Conservation (phyloP, 2,797 vertebrate species). For the Chrosomus eos region DNA sequence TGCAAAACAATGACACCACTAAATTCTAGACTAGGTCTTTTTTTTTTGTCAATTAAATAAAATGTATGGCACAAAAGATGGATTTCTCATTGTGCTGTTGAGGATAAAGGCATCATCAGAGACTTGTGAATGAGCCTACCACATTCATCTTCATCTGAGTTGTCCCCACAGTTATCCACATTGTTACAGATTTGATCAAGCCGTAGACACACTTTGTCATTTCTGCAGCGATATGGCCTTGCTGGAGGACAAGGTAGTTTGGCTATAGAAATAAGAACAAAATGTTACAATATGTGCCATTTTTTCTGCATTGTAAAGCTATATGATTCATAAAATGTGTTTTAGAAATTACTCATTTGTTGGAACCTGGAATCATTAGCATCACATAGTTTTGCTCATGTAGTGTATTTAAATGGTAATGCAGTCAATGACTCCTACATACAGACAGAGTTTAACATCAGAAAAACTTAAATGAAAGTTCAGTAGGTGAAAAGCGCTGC, state of each 20-base stretch:
- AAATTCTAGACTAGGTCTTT: background rate
- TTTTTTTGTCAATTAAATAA: conserved; percentile 28
- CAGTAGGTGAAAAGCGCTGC: background rate
- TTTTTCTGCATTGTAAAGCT: background rate
- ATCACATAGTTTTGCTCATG: background rate
- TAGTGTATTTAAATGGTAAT: conserved; percentile 1
- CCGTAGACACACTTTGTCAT: conserved; percentile 91
- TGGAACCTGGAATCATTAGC: background rate
- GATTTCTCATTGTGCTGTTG: conserved; percentile 28
- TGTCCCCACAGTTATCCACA: conserved; percentile 94
- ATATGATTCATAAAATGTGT: background rate
- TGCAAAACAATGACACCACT: conserved; percentile 7
- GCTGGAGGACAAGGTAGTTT: conserved; percentile 91
- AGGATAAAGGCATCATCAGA: conserved; percentile 29
- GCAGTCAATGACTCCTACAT: background rate
- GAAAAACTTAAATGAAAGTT: background rate
- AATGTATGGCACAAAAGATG: conserved; percentile 6
- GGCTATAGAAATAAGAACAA: conserved; percentile 69
- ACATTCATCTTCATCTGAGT: conserved; percentile 94
- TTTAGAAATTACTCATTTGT: background rate
- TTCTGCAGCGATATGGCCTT: conserved; percentile 89
- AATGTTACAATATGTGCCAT: background rate
- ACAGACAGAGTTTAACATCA: background rate
- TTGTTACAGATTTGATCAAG: conserved; percentile 90
- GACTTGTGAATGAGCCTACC: conserved; percentile 73